Evolutionary conservation across 2,113 vertebrate species (phyloP), one percentile per base, ranked within the genome.

Genomic region (Centropristis striata): DNA sequence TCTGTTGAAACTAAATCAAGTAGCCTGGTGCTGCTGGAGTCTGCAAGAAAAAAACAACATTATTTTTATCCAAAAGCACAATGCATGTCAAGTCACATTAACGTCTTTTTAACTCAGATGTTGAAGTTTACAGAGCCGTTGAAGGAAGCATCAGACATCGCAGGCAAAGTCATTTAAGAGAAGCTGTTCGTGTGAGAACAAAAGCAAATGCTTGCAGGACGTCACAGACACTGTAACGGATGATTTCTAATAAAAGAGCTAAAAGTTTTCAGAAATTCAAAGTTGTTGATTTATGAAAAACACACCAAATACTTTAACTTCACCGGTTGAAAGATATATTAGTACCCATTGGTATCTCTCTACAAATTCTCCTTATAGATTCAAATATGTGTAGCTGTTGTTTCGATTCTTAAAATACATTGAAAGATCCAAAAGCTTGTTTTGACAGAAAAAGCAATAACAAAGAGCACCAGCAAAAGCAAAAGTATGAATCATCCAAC

Each of bases 61-160:
- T 44, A 21, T 77, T 60, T 54, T 71, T 9, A 60, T 54, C 54
- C 37, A 67, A 54, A 54, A 54, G 68, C 55, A 71, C 7, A 47
- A 61, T 20, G 41, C 57, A 32, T 55, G 57, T 81, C 71, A 69
- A 46, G 28, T 57, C 49, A 63, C 28, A 54, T 61, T 36, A 47
- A 44, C 39, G 41, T 81, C 23, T 50, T 64, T 70, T 32, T 64
- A 55, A 49, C 65, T 53, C 50, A 4, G 41, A 27, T 47, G 49
- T 46, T 55, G 12, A 57, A n/a, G 36, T 78, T 51, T 51, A 39
- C 32, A 27, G 54, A 50, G 70, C 39, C 37, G 16, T 23, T 51
- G 59, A 54, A 23, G 60, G 32, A 42, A 66, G 23, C 28, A 32
- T 50, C 68, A 51, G 25, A 51, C 36, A 46, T 0, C 50, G 25